Base-by-base conservation (phyloP, 37 sponge, comb jelly and placozoan genomes). In the Ephydatia muelleri region DNA sequence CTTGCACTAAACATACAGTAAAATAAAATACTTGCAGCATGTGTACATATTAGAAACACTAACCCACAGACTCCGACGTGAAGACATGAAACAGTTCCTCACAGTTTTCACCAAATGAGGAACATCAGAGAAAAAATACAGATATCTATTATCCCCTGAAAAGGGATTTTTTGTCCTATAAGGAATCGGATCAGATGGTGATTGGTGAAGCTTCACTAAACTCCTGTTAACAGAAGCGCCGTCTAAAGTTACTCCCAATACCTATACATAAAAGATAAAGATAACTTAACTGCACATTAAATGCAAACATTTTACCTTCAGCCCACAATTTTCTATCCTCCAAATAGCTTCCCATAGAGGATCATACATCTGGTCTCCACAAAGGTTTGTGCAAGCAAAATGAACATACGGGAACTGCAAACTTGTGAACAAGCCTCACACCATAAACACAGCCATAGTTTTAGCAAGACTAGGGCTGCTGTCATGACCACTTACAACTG, bases 61-160 rank as follows among this genome's bases (percentile, higher is more conserved):
- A 43, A n/a, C 75, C 75, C 75, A 74, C 35, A 74, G 8, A 74
- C 35, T 74, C 35, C 75, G 28, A 36, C 23, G 25, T 30, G 28
- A 23, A 23, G 25, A 31, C 25, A 37, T 37, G 23, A 28, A 83
- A 64, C 83, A 83, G 38, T 83, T 83, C 35, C 75, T 47, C n/a
- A 64, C 38, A n/a, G 83, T 83, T 73, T 83, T 83, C 0, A 83
- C 23, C 47, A 73, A 33, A 39, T 83, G 83, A 5, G 83, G 83
- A 9, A 71, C 49, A 39, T 83, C 83, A 38, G 68, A 65, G 30
- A 83, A 34, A 40, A 83, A 83, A 33, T 31, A 83, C 21, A 83
- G 25, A 6, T 9, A 43, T 21, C 73, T 38, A 22, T 57, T 72
- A 43, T 37, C 29, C 0, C 49, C 9, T 11, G 43, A 39, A 83